A percentile compares a stretch with the other conserved stretches of the same genome.
phyloP scores from a whole-genome alignment of 1,140 invertebrate species.

The Heliconius himera region DNA sequence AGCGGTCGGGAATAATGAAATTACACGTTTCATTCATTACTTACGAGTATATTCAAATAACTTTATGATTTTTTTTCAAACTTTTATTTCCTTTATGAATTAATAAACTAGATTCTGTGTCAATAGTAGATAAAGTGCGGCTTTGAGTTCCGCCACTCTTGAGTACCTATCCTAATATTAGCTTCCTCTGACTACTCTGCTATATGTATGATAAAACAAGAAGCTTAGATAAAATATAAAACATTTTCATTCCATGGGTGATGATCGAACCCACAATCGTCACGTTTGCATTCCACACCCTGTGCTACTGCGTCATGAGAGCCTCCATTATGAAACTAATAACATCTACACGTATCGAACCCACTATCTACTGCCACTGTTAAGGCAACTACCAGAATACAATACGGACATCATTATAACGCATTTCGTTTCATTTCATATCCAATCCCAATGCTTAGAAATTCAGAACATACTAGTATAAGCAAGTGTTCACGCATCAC shows the following conservation, averaged over 20 bases:
- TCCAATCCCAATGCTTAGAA: background rate
- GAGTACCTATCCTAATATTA: too few relatives aligned
- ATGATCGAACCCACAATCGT: too few relatives aligned
- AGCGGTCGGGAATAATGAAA: background rate
- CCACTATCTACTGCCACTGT: background rate
- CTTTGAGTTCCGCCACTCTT: too few relatives aligned
- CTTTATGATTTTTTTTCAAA: background rate
- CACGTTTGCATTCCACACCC: too few relatives aligned
- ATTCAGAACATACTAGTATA: background rate
- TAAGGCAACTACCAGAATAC: background rate
- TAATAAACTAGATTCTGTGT: background rate
- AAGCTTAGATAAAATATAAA: too few relatives aligned
- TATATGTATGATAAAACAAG: too few relatives aligned
- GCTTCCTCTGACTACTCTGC: too few relatives aligned
- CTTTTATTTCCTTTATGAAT: background rate
- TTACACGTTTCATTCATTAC: background rate
- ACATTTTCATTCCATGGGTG: too few relatives aligned
- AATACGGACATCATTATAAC: background rate
- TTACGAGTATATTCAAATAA: conserved; percentile 1
- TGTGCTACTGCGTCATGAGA: too few relatives aligned
- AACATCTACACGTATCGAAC: background rate
- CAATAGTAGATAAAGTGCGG: too few relatives aligned
- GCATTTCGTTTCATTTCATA: background rate
- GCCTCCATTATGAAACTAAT: too few relatives aligned
- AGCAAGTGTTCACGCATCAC: background rate